Conservation (phyloP, 2,888 invertebrate species). For the Xylocampa areola region DNA sequence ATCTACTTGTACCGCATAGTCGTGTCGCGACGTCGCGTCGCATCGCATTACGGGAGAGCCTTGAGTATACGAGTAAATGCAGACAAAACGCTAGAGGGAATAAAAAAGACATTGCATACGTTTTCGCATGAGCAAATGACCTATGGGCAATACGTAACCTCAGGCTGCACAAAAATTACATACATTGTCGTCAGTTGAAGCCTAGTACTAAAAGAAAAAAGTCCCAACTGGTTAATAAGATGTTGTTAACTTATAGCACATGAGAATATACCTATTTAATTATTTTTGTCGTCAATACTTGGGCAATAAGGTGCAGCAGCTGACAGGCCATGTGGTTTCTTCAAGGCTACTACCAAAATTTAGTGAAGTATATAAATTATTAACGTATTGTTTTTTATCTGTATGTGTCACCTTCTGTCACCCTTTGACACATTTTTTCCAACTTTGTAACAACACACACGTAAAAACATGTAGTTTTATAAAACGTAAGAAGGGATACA, state of each 20-base stretch:
- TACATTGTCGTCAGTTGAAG: constrained; percentile 14
- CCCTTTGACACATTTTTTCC: no score
- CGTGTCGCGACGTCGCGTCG: no score
- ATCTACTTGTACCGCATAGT: no score
- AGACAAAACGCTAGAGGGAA: constrained; percentile 37
- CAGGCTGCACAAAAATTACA: constrained; percentile 36
- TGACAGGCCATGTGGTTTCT: constrained; percentile 23
- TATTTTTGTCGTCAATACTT: constrained; percentile 3
- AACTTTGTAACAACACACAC: no score
- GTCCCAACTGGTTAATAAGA: constrained; percentile 25
- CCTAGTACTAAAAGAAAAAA: constrained; percentile 11
- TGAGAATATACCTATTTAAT: constrained; percentile 27
- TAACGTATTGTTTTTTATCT: not conserved
- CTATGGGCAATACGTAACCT: constrained; percentile 8
- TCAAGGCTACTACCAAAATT: constrained; percentile 13
- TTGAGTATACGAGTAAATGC: not conserved
- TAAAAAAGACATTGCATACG: constrained; percentile 14
- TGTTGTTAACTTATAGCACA: constrained; percentile 19
- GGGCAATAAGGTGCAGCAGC: constrained; percentile 24
- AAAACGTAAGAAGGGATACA: no score
- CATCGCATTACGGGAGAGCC: no score
- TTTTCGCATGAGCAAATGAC: not conserved
- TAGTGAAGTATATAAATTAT: not conserved
- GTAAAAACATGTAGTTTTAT: no score
- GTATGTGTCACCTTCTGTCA: no score